Evolutionary conservation across 2,797 vertebrate species (phyloP).

Genomic region (Pseudomugil tenellus): DNA sequence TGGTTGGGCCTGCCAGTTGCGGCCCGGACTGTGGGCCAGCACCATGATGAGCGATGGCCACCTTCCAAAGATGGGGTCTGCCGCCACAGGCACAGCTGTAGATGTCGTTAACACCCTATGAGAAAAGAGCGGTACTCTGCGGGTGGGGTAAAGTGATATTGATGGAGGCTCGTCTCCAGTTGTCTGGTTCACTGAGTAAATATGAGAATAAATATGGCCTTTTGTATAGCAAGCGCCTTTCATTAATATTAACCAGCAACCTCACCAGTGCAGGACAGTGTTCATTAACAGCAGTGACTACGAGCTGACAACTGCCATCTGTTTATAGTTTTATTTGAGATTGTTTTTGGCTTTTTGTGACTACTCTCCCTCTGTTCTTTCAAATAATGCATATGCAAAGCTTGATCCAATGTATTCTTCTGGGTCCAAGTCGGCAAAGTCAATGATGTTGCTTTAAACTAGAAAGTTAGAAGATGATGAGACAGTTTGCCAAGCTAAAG

Average conservation of each 20-base stretch:
- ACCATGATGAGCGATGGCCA: constrained; percentile 72
- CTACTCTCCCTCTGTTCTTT: constrained; percentile 30
- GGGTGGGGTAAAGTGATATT: constrained; percentile 79
- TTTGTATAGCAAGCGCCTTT: constrained; percentile 69
- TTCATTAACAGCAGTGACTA: constrained; percentile 65
- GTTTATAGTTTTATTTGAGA: constrained; percentile 56
- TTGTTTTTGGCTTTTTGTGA: constrained; percentile 32
- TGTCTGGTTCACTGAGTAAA: constrained; percentile 76
- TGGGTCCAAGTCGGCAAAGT: constrained; percentile 68
- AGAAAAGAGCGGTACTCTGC: constrained; percentile 56
- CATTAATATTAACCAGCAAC: constrained; percentile 77
- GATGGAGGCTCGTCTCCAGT: constrained; percentile 70
- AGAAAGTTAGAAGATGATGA: constrained; percentile 56
- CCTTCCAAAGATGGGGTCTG: constrained; percentile 55
- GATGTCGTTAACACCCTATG: constrained; percentile 76
- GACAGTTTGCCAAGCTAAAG: constrained; percentile 65
- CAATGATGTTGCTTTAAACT: constrained; percentile 51
- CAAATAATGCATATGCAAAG: constrained; percentile 34
- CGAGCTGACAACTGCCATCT: constrained; percentile 70
- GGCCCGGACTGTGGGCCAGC: constrained; percentile 56
- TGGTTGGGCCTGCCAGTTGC: constrained; percentile 68
- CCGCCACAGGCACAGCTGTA: constrained; percentile 74
- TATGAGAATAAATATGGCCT: constrained; percentile 81
- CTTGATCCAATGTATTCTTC: constrained; percentile 35
- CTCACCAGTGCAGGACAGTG: constrained; percentile 42